These are phyloP conservation scores for Drosophila aff. DNA, from an alignment of 1,140 invertebrate genomes.

Conservation along the genomic window DNA sequence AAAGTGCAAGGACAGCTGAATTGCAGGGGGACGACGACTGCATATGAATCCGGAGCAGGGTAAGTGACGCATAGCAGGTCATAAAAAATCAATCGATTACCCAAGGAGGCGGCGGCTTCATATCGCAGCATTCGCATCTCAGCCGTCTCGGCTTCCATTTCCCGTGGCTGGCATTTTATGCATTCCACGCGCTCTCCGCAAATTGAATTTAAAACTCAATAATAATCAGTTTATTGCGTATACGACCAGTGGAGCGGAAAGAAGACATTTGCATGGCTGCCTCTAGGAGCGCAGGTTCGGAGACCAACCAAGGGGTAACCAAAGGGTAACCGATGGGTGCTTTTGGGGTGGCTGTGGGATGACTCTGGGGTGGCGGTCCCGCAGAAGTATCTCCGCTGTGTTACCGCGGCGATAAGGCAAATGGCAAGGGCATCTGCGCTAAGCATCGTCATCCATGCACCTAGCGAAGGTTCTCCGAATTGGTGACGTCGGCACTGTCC, in stretches of 20 bases:
- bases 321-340: background rate
- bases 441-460: conserved; percentile 44
- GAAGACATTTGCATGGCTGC: conserved; percentile 40
- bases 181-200: conserved; percentile 34
- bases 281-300: background rate
- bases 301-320: no score
- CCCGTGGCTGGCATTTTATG: conserved; percentile 30
- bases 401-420: conserved; percentile 45
- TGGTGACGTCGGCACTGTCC: conserved; percentile 66
- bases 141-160: background rate
- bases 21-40: background rate
- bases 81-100: conserved; percentile 51
- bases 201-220: conserved; percentile 64
- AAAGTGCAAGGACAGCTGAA: conserved; percentile 44
- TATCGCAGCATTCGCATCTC: conserved; percentile 22
- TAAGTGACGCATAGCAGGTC: conserved; percentile 42
- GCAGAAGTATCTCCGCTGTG: conserved; percentile 37
- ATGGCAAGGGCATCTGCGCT: conserved; percentile 58
- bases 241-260: conserved; percentile 48
- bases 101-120: conserved; percentile 26
- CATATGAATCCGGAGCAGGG: conserved; percentile 23
- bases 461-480: conserved; percentile 66
- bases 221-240: conserved; percentile 65
- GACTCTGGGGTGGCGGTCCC: background rate
- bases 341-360: background rate